phyloP scores from a whole-genome alignment of 2,888 invertebrate genomes.

The Acheta domesticus region DNA sequence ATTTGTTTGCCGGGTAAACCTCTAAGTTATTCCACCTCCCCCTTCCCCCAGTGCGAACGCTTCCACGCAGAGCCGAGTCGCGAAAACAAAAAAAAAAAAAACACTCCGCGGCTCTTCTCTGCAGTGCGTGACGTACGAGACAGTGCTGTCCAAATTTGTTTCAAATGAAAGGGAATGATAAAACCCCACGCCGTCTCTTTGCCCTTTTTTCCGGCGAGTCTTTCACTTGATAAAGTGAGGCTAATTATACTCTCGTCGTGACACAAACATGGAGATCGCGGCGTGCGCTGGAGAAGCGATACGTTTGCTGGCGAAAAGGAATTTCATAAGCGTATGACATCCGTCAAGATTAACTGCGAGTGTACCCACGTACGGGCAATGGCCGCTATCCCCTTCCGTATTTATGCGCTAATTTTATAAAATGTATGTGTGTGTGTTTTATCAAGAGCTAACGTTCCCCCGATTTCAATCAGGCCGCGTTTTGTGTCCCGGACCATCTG shows the following conservation, averaged over 20 bases:
- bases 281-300: not conserved
- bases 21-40: not conserved
- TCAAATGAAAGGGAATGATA: slow-evolving; percentile 11
- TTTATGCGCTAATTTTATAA: slow-evolving; percentile 18
- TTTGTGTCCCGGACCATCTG: not conserved
- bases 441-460: not conserved
- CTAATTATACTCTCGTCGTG: slow-evolving; percentile 18
- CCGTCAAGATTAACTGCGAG: slow-evolving; percentile 1
- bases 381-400: not conserved
- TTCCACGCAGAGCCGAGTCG: not conserved
- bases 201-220: slow-evolving; percentile 6
- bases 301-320: not conserved
- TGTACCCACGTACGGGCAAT: not conserved
- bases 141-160: not conserved
- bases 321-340: slow-evolving; percentile 2
- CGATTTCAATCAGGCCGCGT: not conserved
- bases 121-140: not conserved
- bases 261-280: slow-evolving; percentile 18
- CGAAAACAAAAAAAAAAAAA: not conserved
- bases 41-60: not conserved
- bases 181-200: not conserved
- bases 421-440: slow-evolving; percentile 10
- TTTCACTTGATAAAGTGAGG: not conserved
- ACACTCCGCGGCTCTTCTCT: not conserved
- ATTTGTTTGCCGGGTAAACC: not conserved